phyloP scores from a whole-genome alignment of 2,113 vertebrate genomes.

The Scomber colias region DNA sequence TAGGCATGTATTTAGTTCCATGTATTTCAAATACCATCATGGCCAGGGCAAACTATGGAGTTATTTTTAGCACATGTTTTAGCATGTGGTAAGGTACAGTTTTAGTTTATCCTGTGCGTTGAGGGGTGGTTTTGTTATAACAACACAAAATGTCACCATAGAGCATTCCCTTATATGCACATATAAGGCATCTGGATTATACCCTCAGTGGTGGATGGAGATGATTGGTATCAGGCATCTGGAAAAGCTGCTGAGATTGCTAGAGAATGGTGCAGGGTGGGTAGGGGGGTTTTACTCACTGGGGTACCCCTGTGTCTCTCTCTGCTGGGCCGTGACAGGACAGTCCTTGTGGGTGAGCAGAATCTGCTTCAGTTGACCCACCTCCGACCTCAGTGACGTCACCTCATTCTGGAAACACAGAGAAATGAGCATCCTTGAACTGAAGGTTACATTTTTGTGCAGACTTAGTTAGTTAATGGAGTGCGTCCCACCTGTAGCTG shows the following conservation, averaged over 20 bases:
- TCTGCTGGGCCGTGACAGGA: conserved; percentile 96
- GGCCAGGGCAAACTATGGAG: conserved; percentile 22
- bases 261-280: conserved; percentile 29
- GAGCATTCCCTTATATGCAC: conserved; percentile 10
- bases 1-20: conserved; percentile 27
- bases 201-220: conserved; percentile 46
- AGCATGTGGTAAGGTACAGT: conserved; percentile 2
- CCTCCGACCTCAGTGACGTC: conserved; percentile 96
- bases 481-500: conserved; percentile 92
- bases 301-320: conserved; percentile 95
- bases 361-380: conserved; percentile 98
- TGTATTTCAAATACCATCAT: conserved; percentile 39
- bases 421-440: conserved; percentile 7
- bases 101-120: conserved; percentile 36
- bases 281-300: conserved; percentile 88
- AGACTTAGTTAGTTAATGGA: not conserved
- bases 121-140: conserved; percentile 5
- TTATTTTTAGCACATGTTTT: conserved; percentile 34
- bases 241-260: conserved; percentile 55
- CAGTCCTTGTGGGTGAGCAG: conserved; percentile 99
- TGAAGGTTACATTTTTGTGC: not conserved
- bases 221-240: conserved; percentile 45
- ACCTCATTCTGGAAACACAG: conserved; percentile 91
- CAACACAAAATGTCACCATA: conserved; percentile 8
- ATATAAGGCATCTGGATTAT: conserved; percentile 31